phyloP scores from a whole-genome alignment of 2,113 vertebrate species.

The Clarias macrocephalus region DNA sequence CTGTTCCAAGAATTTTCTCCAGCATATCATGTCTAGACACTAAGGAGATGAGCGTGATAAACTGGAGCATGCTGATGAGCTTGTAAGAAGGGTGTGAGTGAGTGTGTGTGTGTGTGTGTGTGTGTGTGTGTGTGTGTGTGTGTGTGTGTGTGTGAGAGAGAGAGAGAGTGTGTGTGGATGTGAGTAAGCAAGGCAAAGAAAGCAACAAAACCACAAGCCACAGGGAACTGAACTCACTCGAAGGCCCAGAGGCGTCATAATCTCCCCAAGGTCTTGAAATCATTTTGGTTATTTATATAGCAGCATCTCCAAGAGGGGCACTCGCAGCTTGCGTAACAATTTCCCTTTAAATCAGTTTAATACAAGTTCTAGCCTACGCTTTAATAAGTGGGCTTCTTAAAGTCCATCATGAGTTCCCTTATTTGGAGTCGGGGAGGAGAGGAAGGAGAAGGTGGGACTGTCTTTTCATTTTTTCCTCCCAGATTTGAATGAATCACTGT shows the following conservation, averaged over 20 bases:
- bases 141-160: background rate
- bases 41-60: conserved; percentile 1
- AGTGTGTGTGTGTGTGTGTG: too few species aligned
- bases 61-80: conserved; percentile 8
- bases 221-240: conserved; percentile 31
- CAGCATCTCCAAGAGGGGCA: background rate
- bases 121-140: background rate
- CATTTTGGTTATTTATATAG: conserved; percentile 31
- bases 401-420: conserved; percentile 25
- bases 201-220: conserved; percentile 9
- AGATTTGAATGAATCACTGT: conserved; percentile 37
- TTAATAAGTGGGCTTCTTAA: conserved; percentile 3
- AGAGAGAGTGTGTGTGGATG: background rate
- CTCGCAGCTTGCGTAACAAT: background rate
- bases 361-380: background rate
- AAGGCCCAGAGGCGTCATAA: conserved; percentile 5
- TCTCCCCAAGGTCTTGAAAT: conserved; percentile 14
- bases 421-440: conserved; percentile 32
- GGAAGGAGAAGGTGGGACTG: conserved; percentile 24
- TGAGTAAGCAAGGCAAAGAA: background rate
- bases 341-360: background rate
- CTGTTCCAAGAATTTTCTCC: background rate
- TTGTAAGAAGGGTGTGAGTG: background rate
- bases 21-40: background rate
- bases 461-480: conserved; percentile 30